Conservation (phyloP, 2,888 invertebrate species). For the Netelia melanura region DNA sequence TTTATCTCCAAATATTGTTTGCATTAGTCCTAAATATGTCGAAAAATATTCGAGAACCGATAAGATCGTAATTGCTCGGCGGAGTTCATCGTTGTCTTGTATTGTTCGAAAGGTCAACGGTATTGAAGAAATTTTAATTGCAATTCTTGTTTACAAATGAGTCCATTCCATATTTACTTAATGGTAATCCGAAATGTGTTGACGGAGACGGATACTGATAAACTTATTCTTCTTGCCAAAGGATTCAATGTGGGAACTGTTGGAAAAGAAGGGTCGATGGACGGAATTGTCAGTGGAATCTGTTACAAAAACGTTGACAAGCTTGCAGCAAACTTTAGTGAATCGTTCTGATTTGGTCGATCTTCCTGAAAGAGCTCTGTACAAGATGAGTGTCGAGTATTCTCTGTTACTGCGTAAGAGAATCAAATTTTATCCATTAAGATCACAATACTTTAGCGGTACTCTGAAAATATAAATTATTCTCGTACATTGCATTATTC, state of each 20-base stretch:
- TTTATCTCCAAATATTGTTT: too few species aligned
- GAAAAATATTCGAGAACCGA: too few species aligned
- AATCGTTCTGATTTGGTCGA: slow-evolving; percentile 77
- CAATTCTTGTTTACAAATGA: too few species aligned
- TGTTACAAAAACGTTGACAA: slow-evolving; percentile 72
- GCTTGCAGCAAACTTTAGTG: slow-evolving; percentile 75
- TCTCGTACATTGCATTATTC: slow-evolving; percentile 53
- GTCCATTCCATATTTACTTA: too few species aligned
- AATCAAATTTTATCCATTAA: not conserved
- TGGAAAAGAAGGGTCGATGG: slow-evolving; percentile 76
- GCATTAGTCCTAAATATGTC: too few species aligned
- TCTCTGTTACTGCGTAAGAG: slow-evolving; percentile 80
- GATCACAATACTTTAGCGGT: not conserved
- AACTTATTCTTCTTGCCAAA: slow-evolving; percentile 59
- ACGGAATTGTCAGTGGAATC: slow-evolving; percentile 68
- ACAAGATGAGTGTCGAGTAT: slow-evolving; percentile 79
- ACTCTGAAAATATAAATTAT: not conserved
- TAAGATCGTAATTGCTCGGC: too few species aligned
- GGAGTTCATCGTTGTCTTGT: too few species aligned
- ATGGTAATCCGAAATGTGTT: not conserved
- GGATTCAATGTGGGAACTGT: slow-evolving; percentile 78
- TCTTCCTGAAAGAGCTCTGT: slow-evolving; percentile 75
- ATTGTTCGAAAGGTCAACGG: too few species aligned
- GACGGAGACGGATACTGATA: not conserved
- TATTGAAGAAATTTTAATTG: too few species aligned